Evolutionary conservation across 2,113 vertebrate genomes (phyloP).

Genomic region (Spizaetus ornatus): DNA sequence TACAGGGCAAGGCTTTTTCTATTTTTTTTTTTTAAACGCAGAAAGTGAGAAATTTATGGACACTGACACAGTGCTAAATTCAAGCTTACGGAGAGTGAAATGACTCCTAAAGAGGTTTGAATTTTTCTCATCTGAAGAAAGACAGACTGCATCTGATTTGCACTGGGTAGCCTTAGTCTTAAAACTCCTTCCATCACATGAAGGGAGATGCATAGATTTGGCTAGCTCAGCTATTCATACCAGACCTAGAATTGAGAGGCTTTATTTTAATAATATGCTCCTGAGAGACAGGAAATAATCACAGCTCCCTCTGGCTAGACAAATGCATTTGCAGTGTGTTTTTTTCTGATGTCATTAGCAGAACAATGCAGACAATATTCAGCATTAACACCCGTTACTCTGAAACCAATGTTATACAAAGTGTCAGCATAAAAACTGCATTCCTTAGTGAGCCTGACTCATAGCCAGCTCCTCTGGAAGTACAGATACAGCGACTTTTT

Average conservation of each 20-base stretch:
- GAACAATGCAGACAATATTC: neutral
- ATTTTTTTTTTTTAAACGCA: neutral
- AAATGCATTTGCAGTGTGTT: neutral
- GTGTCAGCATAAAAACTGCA: neutral
- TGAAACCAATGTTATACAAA: neutral
- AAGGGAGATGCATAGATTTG: neutral
- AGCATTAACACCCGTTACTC: neutral
- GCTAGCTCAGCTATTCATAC: neutral
- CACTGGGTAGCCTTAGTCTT: neutral
- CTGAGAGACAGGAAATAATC: neutral
- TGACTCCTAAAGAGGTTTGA: neutral
- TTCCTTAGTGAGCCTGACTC: neutral
- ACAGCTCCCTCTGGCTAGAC: neutral
- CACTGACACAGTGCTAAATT: neutral
- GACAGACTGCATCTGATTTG: neutral
- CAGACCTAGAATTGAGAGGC: neutral
- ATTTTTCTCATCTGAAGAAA: neutral
- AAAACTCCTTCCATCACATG: neutral
- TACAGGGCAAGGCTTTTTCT: neutral
- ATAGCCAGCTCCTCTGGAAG: neutral
- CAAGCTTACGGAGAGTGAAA: neutral
- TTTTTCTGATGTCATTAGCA: neutral
- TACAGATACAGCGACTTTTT: neutral
- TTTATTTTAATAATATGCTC: neutral
- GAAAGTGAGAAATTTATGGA: neutral